These are phyloP conservation scores for Tineola bisselliella DNA, from an alignment of 2,888 invertebrate species.

Conservation along the genomic window DNA sequence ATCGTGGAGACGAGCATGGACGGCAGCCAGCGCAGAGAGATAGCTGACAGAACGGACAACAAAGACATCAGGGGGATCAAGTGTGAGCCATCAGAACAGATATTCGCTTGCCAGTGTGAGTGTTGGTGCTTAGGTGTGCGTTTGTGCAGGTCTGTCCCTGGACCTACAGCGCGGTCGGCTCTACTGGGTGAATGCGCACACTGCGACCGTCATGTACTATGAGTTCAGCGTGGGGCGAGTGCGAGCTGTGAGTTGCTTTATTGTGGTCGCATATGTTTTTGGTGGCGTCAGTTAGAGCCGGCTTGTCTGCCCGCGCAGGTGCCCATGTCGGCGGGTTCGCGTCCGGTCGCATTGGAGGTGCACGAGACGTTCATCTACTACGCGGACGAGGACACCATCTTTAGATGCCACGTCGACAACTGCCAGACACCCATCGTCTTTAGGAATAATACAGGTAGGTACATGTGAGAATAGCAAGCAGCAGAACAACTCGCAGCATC, in stretches of 20 bases:
- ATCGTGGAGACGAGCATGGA: conserved; percentile 75
- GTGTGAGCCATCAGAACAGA: too few species aligned
- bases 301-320: too few species aligned
- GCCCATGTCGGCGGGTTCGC: conserved; percentile 36
- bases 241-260: neutral
- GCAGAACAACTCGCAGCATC: neutral
- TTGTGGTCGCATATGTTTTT: too few species aligned
- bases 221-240: conserved; percentile 49
- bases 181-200: conserved; percentile 71
- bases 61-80: conserved; percentile 36
- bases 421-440: conserved; percentile 58
- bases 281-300: too few species aligned
- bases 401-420: conserved; percentile 63
- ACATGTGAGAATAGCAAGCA: too few species aligned
- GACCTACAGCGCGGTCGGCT: conserved; percentile 67
- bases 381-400: conserved; percentile 67
- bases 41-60: conserved; percentile 23
- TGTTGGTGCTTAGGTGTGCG: too few species aligned
- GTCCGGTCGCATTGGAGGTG: conserved; percentile 73
- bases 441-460: conserved; percentile 67
- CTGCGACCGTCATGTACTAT: conserved; percentile 70
- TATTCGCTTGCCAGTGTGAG: too few species aligned
- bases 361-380: conserved; percentile 73
- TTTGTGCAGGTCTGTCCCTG: conserved; percentile 72
- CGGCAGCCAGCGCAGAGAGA: conserved; percentile 57